phyloP scores from a whole-genome alignment of 2,797 vertebrate species.

The Antennarius maculatus region DNA sequence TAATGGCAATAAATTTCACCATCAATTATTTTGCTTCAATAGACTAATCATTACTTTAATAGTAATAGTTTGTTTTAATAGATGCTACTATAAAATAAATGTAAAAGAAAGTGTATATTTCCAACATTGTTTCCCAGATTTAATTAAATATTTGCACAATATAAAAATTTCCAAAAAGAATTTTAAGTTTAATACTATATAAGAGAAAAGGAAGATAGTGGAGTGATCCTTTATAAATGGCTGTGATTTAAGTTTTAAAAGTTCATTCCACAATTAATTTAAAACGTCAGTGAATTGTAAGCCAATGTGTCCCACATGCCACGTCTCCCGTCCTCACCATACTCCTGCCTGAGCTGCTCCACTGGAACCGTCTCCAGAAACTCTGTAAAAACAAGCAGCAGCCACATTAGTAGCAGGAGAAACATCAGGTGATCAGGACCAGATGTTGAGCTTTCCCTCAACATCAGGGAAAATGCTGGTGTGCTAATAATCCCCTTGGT shows the following conservation, averaged over 20 bases:
- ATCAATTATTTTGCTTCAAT: not conserved
- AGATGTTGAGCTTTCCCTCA: conserved; percentile 69
- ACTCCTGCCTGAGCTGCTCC: conserved; percentile 65
- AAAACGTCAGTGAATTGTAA: not conserved
- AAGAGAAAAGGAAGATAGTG: not conserved
- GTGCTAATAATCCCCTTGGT: conserved; percentile 63
- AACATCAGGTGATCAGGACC: conserved; percentile 56
- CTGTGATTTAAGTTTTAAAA: not conserved
- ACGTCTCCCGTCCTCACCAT: conserved; percentile 58
- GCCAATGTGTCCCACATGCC: conserved; percentile 16
- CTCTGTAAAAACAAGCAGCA: conserved; percentile 76
- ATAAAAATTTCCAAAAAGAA: no score
- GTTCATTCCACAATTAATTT: not conserved
- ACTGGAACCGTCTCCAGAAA: conserved; percentile 81
- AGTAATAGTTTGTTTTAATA: no score
- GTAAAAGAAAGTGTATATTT: no score
- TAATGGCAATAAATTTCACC: not conserved
- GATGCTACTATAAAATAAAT: no score
- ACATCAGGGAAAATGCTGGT: conserved; percentile 70
- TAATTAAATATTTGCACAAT: no score
- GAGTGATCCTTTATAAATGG: not conserved
- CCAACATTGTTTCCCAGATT: no score
- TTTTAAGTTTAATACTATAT: not conserved
- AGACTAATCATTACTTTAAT: not conserved
- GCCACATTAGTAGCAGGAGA: conserved; percentile 60